Evolutionary conservation across 2,888 invertebrate species (phyloP), one percentile per base, ranked within the genome.

Genomic region (Sarcophaga variegata): DNA sequence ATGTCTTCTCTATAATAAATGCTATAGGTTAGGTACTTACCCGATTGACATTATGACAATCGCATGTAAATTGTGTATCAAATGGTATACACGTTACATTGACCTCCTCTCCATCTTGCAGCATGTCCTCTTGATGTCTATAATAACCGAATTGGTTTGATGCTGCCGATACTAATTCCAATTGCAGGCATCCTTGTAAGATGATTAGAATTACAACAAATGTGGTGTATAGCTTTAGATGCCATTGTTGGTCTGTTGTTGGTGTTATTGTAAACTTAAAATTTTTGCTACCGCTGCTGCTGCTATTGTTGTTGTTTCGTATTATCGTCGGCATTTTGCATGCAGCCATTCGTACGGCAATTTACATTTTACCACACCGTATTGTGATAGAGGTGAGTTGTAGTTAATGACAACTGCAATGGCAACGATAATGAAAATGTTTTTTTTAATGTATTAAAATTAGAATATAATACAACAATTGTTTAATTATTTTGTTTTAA

Each of bases 31-130:
- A 22, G 12, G 67, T 76, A 91, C 91, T 91, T 90, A 94, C 93
- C 92, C 91, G 90, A 37, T 92, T 90, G 54, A 85, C 87, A 90
- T 92, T 91, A 81, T 90, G 90, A 88, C 93, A 94, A 89, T 94
- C 93, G 72, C 93, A 93, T 81, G 92, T 92, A 81, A 91, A 92
- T 87, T 92, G 92, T 17, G 91, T 90, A 63, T 93, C 93, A 78
- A 92, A 92, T 37, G 91, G 90, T 79, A 91, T 90, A 85, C 93
- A 93, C 74, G 77, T 90, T 71, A 92, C 91, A 90, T 92, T 93
- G 20, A 20, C 66, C 72, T 88, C 80, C n/a, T 64, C 12, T 14
- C 17, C 64, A 22, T 75, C 71, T 66, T 63, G 80, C 11, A 22
- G 66, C 37, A 10, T 2, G 37, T 78, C 78, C 67, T 37, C 71